A percentile compares a stretch with the other conserved stretches of the same genome.
Evolutionary conservation across 2,797 vertebrate species (phyloP).

Genomic region (Coracias cyanogaster): DNA sequence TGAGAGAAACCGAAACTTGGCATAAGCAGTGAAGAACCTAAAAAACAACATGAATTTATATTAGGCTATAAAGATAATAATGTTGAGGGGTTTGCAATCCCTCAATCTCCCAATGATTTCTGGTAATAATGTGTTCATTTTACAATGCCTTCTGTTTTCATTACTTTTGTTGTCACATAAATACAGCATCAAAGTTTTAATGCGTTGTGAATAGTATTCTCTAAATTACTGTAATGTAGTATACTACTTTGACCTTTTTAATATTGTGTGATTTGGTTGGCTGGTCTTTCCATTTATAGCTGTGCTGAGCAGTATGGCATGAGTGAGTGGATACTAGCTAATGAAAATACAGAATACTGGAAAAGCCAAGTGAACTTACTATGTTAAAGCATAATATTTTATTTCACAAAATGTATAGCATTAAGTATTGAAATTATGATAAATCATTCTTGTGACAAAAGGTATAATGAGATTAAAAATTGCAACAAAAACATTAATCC

Average conservation of each 20-base stretch:
- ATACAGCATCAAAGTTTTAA: constrained; percentile 71
- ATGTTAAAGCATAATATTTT: constrained; percentile 10
- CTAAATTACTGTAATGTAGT: constrained; percentile 74
- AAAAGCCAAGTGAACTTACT: constrained; percentile 63
- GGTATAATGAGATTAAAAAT: constrained; percentile 79
- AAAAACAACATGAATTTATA: constrained; percentile 2
- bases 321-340: constrained; percentile 65
- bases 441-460: constrained; percentile 77
- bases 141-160: constrained; percentile 56
- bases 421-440: constrained; percentile 67
- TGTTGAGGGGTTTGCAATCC: background rate
- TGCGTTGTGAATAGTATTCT: constrained; percentile 61
- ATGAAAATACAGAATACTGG: constrained; percentile 74
- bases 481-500: constrained; percentile 67
- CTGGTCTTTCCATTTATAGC: constrained; percentile 76
- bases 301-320: constrained; percentile 33
- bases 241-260: constrained; percentile 76
- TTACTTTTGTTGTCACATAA: constrained; percentile 65
- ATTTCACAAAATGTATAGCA: constrained; percentile 64
- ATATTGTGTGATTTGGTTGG: constrained; percentile 75
- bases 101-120: background rate
- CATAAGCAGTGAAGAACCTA: background rate
- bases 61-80: constrained; percentile 37
- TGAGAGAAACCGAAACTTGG: background rate
- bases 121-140: constrained; percentile 9